These are phyloP conservation scores for Agrochola litura DNA, from an alignment of 2,888 invertebrate genomes.

Conservation along the genomic window DNA sequence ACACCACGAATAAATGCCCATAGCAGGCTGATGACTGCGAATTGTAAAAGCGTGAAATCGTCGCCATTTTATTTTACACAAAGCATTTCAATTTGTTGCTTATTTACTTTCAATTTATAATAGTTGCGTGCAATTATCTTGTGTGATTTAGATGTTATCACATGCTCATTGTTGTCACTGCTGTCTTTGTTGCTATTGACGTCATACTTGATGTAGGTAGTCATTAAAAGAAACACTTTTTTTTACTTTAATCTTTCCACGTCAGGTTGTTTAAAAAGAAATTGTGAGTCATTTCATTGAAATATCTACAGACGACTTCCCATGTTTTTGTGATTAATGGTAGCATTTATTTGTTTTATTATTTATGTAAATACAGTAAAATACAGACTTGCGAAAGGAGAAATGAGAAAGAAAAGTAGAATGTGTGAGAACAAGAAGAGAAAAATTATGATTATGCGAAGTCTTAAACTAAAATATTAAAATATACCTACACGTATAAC, in stretches of 20 bases:
- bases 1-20: slow-evolving; percentile 24
- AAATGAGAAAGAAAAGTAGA: too few relatives aligned
- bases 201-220: slow-evolving; percentile 6
- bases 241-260: not conserved
- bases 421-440: too few relatives aligned
- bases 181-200: slow-evolving; percentile 16
- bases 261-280: not conserved
- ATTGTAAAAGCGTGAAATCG: slow-evolving; percentile 66
- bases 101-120: slow-evolving; percentile 72
- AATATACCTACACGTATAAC: too few relatives aligned
- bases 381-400: too few relatives aligned
- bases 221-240: slow-evolving; percentile 14
- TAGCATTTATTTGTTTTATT: too few relatives aligned
- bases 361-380: too few relatives aligned
- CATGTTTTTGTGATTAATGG: not conserved
- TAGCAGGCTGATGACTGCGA: slow-evolving; percentile 34
- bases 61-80: slow-evolving; percentile 60
- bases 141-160: slow-evolving; percentile 71
- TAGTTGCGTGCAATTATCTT: slow-evolving; percentile 61
- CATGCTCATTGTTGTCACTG: slow-evolving; percentile 49
- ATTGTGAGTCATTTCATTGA: not conserved
- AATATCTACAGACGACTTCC: not conserved
- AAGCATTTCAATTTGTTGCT: slow-evolving; percentile 70
- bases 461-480: too few relatives aligned
- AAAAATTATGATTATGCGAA: too few relatives aligned